Evolutionary conservation across 2,888 invertebrate genomes (phyloP), one percentile per base, ranked within the genome.

Genomic region (Blastobasis lacticolella): DNA sequence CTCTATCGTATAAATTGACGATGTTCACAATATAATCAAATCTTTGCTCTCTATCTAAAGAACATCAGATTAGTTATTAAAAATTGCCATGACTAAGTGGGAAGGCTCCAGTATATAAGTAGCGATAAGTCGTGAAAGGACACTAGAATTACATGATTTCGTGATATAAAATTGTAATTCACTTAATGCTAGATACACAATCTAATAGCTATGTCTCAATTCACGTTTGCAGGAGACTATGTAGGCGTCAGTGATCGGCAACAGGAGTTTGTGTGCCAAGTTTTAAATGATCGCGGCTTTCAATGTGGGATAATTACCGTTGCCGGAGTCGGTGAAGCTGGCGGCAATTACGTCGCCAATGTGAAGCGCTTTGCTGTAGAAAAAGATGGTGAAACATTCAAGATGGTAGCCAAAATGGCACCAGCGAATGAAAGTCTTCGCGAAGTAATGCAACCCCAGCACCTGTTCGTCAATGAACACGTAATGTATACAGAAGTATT

Each of bases 311-410:
- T 66, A 49, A 64, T 71, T 0, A 47, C 44, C 0, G 54, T 78
- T 3, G 54, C 64, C 43, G 48, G 61, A 6, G 66, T 75, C 2
- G 73, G 75, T 1, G 55, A 55, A 52, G 61, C 60, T 1, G 75
- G 67, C 8, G 75, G 75, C n/a, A 75, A 73, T 54, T 75, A 64
- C 50, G 56, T 51, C 7, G 65, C 72, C 10, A 60, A 52, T 40
- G 63, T 69, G 0, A 70, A 63, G 51, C 59, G 70, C 50, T 59
- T 73, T 23, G 57, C 50, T 1, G 59, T 68, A 6, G 54, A 65
- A 55, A 63, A 66, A 9, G 54, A 65, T 55, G 67, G 61, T 9
- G 54, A 58, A 43, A n/a, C 50, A 9, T 62, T 69, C 38, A 63
- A 59, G 40, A 64, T 65, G 52, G 54, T 75, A 4, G 71, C 61